Percentiles rank a stretch among this genome's conserved stretches.
These are phyloP conservation scores for Ophion ellenae DNA, from an alignment of 2,888 invertebrate genomes.

Conservation along the genomic window DNA sequence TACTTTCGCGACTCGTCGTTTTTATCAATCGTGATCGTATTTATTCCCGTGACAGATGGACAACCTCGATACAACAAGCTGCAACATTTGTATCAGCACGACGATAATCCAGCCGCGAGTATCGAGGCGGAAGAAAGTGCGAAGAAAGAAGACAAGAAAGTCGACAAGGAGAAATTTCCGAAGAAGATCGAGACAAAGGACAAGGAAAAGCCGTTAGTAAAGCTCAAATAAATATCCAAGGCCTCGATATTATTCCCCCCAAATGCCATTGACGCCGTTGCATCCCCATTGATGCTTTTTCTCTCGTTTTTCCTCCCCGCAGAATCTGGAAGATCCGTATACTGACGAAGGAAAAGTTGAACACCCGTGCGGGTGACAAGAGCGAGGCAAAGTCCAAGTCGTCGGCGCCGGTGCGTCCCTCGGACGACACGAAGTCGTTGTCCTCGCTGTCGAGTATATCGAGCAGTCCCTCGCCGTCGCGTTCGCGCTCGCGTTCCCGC, in stretches of 20 bases:
- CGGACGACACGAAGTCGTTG: constrained; percentile 83
- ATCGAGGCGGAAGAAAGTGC: constrained; percentile 73
- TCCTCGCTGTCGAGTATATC: constrained; percentile 85
- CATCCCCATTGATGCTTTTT: not conserved
- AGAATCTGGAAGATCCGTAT: constrained; percentile 82
- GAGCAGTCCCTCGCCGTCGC: constrained; percentile 82
- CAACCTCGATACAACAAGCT: constrained; percentile 45
- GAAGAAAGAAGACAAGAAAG: constrained; percentile 77
- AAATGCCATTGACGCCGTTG: not conserved
- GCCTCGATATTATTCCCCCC: not conserved
- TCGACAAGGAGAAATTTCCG: constrained; percentile 71
- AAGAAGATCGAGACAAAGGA: constrained; percentile 76
- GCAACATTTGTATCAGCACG: constrained; percentile 44
- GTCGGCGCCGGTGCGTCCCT: constrained; percentile 70
- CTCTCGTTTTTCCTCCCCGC: constrained; percentile 55
- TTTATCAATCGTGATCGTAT: not conserved
- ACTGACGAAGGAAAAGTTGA: constrained; percentile 80
- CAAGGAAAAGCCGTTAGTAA: constrained; percentile 77
- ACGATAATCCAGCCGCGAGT: constrained; percentile 47
- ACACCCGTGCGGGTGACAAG: constrained; percentile 73
- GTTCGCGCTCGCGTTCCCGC: constrained; percentile 79
- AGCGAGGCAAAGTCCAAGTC: constrained; percentile 74
- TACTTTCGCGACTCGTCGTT: not conserved
- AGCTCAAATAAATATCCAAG: constrained; percentile 14
- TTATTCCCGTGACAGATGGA: constrained; percentile 28